phyloP scores from a whole-genome alignment of 2,797 vertebrate species.

The Sorex maritimensis region DNA sequence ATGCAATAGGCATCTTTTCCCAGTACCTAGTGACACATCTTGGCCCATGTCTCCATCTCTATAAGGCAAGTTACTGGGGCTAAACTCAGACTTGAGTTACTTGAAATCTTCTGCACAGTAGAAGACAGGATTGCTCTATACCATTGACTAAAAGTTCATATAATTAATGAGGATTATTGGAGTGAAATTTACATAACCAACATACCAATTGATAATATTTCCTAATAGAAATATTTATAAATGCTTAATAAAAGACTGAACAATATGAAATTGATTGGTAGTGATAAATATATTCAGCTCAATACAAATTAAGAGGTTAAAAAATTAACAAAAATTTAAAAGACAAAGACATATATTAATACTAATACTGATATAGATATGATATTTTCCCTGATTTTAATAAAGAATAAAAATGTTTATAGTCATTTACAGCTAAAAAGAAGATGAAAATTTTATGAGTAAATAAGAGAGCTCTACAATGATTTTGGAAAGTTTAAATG shows the following conservation, averaged over 20 bases:
- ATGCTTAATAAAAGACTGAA: constrained; percentile 14
- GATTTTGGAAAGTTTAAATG: not conserved
- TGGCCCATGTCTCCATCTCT: not conserved
- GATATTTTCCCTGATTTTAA: constrained; percentile 16
- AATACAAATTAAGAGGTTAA: not conserved
- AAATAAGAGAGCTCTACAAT: not conserved
- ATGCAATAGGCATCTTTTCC: not conserved
- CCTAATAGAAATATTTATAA: not conserved
- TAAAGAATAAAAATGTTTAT: not conserved
- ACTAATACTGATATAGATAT: not conserved
- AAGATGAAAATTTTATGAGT: not conserved
- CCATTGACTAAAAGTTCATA: not conserved
- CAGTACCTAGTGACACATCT: not conserved
- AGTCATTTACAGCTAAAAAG: not conserved
- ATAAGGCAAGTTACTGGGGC: not conserved
- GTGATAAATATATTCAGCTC: not conserved
- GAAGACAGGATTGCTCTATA: not conserved
- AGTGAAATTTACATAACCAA: not conserved
- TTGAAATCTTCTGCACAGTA: no score
- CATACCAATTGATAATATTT: not conserved
- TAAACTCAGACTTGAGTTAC: no score
- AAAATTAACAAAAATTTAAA: not conserved
- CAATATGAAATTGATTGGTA: constrained; percentile 4
- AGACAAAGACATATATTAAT: not conserved
- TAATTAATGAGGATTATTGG: not conserved